Percentiles rank a stretch among this genome's conserved stretches.
phyloP scores from a whole-genome alignment of 37 sponge, comb jelly and placozoan genomes.

The Hormiphora californensis region DNA sequence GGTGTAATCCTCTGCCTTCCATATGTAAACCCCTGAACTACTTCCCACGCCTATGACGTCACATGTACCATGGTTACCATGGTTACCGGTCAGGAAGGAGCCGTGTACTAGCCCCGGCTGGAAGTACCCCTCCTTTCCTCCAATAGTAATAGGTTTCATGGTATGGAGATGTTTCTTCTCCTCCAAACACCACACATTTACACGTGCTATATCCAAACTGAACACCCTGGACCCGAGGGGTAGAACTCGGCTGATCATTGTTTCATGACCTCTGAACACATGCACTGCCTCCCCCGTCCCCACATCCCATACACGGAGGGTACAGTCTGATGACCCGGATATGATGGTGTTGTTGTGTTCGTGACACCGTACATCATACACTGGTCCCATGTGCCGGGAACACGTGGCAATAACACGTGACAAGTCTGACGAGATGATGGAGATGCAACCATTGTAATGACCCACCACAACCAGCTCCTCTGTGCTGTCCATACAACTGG shows the following conservation, averaged over 20 bases:
- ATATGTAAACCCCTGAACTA: slow-evolving; percentile 30
- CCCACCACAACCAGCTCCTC: neutral
- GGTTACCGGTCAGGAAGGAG: neutral
- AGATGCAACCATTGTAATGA: neutral
- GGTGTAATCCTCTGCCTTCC: neutral
- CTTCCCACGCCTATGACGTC: neutral
- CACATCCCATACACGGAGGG: neutral
- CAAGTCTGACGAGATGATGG: neutral
- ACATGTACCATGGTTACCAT: neutral
- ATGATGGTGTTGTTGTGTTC: neutral
- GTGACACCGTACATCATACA: neutral
- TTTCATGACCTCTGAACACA: slow-evolving; percentile 43
- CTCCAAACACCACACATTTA: neutral
- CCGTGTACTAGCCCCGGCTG: neutral
- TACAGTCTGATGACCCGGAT: slow-evolving; percentile 46
- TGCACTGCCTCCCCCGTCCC: neutral
- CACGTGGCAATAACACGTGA: neutral
- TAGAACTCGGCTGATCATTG: neutral
- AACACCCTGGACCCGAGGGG: neutral
- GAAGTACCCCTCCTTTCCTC: neutral
- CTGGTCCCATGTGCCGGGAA: slow-evolving; percentile 47
- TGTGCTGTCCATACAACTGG: neutral
- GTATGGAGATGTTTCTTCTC: neutral
- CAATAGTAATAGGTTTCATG: neutral
- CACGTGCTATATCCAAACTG: neutral